These are phyloP conservation scores for Pantherophis vulpinus DNA, from an alignment of 2,797 vertebrate genomes.

Conservation along the genomic window DNA sequence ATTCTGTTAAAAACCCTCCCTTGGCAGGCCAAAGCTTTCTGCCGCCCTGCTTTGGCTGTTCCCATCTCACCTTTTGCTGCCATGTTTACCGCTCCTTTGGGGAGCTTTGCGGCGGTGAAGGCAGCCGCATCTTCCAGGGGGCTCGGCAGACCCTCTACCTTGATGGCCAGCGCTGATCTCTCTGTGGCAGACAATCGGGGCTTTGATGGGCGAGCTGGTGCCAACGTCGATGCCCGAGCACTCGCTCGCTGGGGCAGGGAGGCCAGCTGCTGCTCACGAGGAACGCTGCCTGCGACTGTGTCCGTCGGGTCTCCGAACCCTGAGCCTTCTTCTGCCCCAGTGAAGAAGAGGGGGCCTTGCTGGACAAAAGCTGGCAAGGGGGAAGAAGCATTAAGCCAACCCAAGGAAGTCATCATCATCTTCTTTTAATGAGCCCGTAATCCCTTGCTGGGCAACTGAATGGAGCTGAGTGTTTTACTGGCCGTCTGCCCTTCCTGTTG, in stretches of 20 bases:
- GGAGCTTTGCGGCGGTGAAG: not conserved
- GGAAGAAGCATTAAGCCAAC: not conserved
- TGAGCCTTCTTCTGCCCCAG: not conserved
- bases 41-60: not conserved
- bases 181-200: not conserved
- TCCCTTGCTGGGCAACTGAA: too few species aligned
- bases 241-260: not conserved
- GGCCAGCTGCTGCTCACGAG: not conserved
- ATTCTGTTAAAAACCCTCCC: not conserved
- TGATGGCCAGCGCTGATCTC: not conserved
- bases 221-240: not conserved
- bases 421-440: too few species aligned
- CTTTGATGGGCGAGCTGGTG: too few species aligned
- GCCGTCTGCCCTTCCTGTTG: too few species aligned
- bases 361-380: not conserved
- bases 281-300: not conserved
- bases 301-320: not conserved
- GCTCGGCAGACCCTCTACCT: not conserved
- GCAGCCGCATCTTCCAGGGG: not conserved
- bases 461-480: too few species aligned
- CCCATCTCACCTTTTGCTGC: not conserved
- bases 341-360: not conserved
- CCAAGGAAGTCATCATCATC: not conserved
- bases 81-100: not conserved
- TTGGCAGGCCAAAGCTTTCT: not conserved